phyloP scores from a whole-genome alignment of 2,888 invertebrate species.

The Branchellion lobata region DNA sequence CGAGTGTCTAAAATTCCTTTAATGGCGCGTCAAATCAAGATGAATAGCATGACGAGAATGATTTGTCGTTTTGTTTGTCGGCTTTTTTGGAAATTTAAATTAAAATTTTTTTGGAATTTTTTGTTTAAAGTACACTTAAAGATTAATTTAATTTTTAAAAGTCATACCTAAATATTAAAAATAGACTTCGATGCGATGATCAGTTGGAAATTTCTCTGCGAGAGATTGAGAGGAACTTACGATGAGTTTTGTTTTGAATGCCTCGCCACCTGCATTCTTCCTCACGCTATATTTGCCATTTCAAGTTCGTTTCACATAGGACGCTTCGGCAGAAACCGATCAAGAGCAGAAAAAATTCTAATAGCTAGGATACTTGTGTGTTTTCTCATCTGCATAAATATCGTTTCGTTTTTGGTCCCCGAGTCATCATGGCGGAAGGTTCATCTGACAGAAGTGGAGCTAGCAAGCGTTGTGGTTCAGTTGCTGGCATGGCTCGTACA shows the following conservation, averaged over 20 bases:
- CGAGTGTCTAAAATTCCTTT: no score
- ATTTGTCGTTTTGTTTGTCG: no score
- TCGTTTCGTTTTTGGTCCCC: slow-evolving; percentile 69
- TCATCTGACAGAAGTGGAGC: slow-evolving; percentile 68
- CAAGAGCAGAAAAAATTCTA: slow-evolving; percentile 69
- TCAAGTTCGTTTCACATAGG: slow-evolving; percentile 81
- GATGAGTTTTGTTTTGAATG: slow-evolving; percentile 76
- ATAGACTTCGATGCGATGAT: neutral
- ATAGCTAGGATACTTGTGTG: slow-evolving; percentile 70
- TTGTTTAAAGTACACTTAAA: neutral
- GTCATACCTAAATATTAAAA: neutral
- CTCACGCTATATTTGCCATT: slow-evolving; percentile 73
- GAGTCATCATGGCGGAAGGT: slow-evolving; percentile 56
- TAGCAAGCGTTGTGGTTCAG: slow-evolving; percentile 72
- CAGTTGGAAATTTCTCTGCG: slow-evolving; percentile 52
- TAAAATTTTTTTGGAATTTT: no score
- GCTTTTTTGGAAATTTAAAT: no score
- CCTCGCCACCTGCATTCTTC: slow-evolving; percentile 73
- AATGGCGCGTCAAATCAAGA: no score
- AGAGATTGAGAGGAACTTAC: slow-evolving; percentile 55
- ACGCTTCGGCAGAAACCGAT: slow-evolving; percentile 69
- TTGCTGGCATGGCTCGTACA: slow-evolving; percentile 80
- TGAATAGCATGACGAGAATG: no score
- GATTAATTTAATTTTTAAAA: neutral
- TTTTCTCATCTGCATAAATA: slow-evolving; percentile 70